Evolutionary conservation across 2,113 vertebrate genomes (phyloP).

Genomic region (Tupaia tana): DNA sequence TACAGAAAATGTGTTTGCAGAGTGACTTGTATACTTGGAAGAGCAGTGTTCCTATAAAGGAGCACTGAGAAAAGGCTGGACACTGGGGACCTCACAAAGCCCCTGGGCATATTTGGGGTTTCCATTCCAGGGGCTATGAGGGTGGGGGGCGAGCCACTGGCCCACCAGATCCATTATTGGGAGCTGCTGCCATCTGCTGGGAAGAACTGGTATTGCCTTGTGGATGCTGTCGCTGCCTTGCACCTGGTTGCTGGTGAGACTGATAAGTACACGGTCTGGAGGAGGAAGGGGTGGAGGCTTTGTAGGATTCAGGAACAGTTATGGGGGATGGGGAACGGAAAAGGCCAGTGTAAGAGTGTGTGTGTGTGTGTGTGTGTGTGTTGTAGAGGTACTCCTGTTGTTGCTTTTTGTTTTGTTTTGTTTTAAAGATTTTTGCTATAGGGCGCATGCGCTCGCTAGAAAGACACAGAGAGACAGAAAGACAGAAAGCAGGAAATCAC

Average conservation of each 20-base stretch:
- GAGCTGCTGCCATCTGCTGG: conserved; percentile 73
- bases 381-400: not conserved
- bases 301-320: not conserved
- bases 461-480: too few relatives aligned
- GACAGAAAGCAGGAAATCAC: too few relatives aligned
- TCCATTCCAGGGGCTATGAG: not conserved
- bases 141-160: not conserved
- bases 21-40: not conserved
- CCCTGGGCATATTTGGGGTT: not conserved
- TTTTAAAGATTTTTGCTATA: too few relatives aligned
- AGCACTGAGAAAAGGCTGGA: not conserved
- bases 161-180: not conserved
- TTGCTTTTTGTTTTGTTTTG: not conserved
- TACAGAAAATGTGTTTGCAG: not conserved
- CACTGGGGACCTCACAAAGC: not conserved
- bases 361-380: too few relatives aligned
- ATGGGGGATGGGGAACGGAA: not conserved
- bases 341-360: too few relatives aligned
- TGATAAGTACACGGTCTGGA: not conserved
- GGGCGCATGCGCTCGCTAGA: too few relatives aligned
- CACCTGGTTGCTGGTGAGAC: not conserved
- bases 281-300: not conserved
- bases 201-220: not conserved
- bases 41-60: not conserved
- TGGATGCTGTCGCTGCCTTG: rapidly evolving